These are phyloP conservation scores for Gymnogyps californianus DNA, from an alignment of 2,113 vertebrate species.

Conservation along the genomic window DNA sequence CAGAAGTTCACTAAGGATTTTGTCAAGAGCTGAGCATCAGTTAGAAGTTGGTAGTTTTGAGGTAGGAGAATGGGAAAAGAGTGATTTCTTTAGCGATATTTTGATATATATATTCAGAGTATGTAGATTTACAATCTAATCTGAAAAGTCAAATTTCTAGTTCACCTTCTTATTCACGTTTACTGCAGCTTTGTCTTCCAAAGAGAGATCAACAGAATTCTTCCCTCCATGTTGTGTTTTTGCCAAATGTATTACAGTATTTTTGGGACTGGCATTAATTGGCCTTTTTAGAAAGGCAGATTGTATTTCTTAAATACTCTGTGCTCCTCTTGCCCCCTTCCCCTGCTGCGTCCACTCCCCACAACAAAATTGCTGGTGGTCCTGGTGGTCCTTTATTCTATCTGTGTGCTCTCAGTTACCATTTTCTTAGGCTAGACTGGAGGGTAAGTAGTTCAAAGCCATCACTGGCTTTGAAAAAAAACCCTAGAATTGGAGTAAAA, in stretches of 20 bases:
- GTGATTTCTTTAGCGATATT: not conserved
- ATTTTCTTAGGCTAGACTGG: not conserved
- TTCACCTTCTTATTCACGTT: accelerated
- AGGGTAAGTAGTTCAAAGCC: not conserved
- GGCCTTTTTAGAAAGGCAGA: not conserved
- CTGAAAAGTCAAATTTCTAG: not conserved
- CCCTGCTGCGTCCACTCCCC: accelerated
- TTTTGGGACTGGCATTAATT: not conserved
- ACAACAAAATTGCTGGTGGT: not conserved
- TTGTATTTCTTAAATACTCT: not conserved
- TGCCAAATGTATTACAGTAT: not conserved
- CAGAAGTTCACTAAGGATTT: not conserved
- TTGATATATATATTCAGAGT: not conserved
- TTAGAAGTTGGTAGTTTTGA: not conserved
- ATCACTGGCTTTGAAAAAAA: not conserved
- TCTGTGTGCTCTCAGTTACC: not conserved
- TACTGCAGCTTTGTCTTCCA: not conserved
- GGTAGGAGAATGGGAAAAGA: not conserved
- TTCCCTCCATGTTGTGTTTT: not conserved
- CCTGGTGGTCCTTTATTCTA: not conserved
- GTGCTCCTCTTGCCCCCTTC: not conserved
- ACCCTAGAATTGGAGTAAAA: not conserved
- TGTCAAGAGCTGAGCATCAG: not conserved
- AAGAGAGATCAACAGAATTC: not conserved
- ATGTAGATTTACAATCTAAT: accelerated